Evolutionary conservation across 2,113 vertebrate genomes (phyloP), one percentile per base, ranked within the genome.

Genomic region (Nycticebus coucang): DNA sequence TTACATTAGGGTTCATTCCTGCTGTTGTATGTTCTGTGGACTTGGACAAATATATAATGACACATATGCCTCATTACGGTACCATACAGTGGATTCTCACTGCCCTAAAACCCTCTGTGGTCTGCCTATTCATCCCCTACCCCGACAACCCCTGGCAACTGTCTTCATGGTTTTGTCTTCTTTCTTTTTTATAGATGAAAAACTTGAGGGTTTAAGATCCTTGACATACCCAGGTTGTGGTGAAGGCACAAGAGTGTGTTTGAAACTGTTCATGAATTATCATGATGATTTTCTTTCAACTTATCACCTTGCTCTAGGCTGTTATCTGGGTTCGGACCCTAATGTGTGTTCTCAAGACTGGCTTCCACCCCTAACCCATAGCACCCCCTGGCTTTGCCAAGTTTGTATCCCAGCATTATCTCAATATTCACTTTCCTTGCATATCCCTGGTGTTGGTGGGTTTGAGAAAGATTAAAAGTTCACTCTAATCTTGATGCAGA

Each of bases 391-490:
- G 12, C 53, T 94, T 84, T 90, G 13, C 12, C 50, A 83, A 71
- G 15, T 95, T 88, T 90, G 6, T 60, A 26, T 57, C 0, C 30
- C 19, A 87, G 53, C 22, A 82, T 33, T 72, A 12, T 93, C 50
- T 94, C 17, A 71, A 59, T 71, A 55, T 59, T 19, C 10, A 45
- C 41, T 87, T n/a, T 89, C 53, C 7, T 90, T 22, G 7, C 50
- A 9, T 3, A 64, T 74, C 30, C 30, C 28, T 79, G 55, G 24
- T 59, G 8, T 60, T 55, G 53, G 18, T 21, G 77, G 24, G 11
- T 59, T 89, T 90, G 80, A 77, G 50, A 55, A 96, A 62, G 41
- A 1, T 71, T 95, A 74, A 92, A 71, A 66, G 45, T 71, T 84
- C 57, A 83, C 35, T 33, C 24, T 62, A 87, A 89, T 14, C 12